These are phyloP conservation scores for Muricea muricata DNA, from an alignment of 92 coral and sea anemone species.

Conservation along the genomic window DNA sequence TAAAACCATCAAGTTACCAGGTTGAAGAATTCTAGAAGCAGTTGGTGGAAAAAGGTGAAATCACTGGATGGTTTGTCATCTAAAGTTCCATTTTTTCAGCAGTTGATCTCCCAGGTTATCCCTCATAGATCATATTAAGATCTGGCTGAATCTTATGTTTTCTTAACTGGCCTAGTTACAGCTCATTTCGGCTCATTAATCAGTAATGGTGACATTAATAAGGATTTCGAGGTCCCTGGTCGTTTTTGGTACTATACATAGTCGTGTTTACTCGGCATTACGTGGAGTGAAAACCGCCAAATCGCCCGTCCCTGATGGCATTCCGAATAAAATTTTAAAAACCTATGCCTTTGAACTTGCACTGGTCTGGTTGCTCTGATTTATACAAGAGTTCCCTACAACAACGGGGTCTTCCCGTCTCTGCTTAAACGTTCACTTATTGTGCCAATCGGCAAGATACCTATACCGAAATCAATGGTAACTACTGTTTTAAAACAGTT, in stretches of 20 bases:
- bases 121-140: not conserved
- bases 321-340: constrained; percentile 36
- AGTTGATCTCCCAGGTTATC: not conserved
- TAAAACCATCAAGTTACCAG: constrained; percentile 29
- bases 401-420: not conserved
- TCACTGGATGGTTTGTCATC: not conserved
- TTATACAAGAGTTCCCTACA: constrained; percentile 19
- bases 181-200: constrained; percentile 28
- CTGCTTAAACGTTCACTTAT: constrained; percentile 2
- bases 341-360: constrained; percentile 26
- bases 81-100: not conserved
- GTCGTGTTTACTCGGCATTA: constrained; percentile 29
- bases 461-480: constrained; percentile 19
- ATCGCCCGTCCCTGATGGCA: constrained; percentile 28
- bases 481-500: too few species aligned
- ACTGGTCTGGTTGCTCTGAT: not conserved
- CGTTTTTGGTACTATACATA: not conserved
- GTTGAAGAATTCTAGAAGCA: constrained; percentile 27
- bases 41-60: not conserved
- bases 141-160: not conserved
- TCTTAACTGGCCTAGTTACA: constrained; percentile 14
- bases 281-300: constrained; percentile 6
- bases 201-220: not conserved
- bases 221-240: constrained; percentile 21
- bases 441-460: constrained; percentile 8